Base-by-base conservation (phyloP, 2,888 invertebrate species). In the Mythimna ferrago region DNA sequence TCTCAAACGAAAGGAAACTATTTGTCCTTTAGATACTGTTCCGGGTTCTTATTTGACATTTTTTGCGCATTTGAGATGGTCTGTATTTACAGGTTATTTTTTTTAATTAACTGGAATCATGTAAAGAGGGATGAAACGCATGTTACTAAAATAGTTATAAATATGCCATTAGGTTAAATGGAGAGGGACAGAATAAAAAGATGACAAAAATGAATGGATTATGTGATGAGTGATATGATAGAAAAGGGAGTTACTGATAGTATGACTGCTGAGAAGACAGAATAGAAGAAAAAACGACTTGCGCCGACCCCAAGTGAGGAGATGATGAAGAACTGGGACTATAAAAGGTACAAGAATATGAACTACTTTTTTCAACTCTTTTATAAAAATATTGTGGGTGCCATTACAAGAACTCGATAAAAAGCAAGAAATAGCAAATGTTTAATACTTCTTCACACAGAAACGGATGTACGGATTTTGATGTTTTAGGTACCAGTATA, bases 21-120 rank as follows among this genome's bases (percentile, higher is more conserved):
- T 77, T 32, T 69, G 61, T 70, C 54, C 7, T 78, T 70, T 60
- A 21, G 21, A 41, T 61, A 48, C 60, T 38, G 35, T 76, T 78
- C 53, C 63, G 53, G 35, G 44, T 71, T 48, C 9, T 54, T 60
- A 44, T 21, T 5, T 57, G 21, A 26, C 16, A 48, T 26, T 48
- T 14, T 11, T 44, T 21, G 10, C 19, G 32, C 14, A 66, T 68
- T 26, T 41, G 14, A 21, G 6, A 51, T 66, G 6, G 64, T 35
- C 6, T 56, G 3, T 54, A 54, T 32, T 0, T 56, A 26, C 6
- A 53, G 9, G 3, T 53, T n/a, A 53, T 51, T 51, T 51, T 51
- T 51, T n/a, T 51, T 51, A 19, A 53, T 7, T 19, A 53, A 7
- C 51, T 53, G 9, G 16, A 32, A 14, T 48, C 48, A 48, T 48